Evolutionary conservation across 1,140 invertebrate species (phyloP).

Genomic region (Pseudoatta argentina): DNA sequence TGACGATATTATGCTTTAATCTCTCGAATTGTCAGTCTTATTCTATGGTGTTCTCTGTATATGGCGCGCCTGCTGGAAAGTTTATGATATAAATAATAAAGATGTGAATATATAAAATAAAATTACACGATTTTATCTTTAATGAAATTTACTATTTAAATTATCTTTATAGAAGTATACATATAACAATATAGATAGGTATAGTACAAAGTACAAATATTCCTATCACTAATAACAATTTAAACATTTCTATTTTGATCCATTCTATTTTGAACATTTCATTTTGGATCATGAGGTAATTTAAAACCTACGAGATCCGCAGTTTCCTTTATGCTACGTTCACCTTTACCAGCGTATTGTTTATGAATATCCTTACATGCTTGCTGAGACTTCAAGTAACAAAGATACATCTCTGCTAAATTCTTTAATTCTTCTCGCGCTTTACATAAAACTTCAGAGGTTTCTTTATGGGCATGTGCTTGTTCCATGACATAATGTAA

Average conservation of each 20-base stretch:
- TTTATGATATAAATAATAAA: background rate
- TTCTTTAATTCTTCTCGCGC: constrained; percentile 91
- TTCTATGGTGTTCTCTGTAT: too few relatives aligned
- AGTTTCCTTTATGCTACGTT: constrained; percentile 91
- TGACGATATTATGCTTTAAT: too few relatives aligned
- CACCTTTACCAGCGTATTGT: constrained; percentile 92
- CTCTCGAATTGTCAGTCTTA: too few relatives aligned
- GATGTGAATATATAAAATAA: background rate
- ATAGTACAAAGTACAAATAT: background rate
- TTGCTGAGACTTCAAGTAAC: constrained; percentile 90
- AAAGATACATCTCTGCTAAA: constrained; percentile 91
- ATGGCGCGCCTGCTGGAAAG: too few relatives aligned
- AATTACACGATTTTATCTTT: background rate
- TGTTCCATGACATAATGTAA: constrained; percentile 90
- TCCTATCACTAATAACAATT: background rate
- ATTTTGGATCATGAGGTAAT: constrained; percentile 93
- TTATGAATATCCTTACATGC: constrained; percentile 90
- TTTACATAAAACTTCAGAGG: constrained; percentile 93
- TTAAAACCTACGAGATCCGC: constrained; percentile 94
- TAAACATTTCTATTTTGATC: background rate
- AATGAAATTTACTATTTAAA: constrained; percentile 7
- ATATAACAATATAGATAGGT: background rate
- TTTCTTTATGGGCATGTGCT: constrained; percentile 91
- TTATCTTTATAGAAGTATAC: background rate
- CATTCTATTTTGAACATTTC: constrained; percentile 55